phyloP scores from a whole-genome alignment of 2,888 invertebrate species.

The Drymonia ruficornis region DNA sequence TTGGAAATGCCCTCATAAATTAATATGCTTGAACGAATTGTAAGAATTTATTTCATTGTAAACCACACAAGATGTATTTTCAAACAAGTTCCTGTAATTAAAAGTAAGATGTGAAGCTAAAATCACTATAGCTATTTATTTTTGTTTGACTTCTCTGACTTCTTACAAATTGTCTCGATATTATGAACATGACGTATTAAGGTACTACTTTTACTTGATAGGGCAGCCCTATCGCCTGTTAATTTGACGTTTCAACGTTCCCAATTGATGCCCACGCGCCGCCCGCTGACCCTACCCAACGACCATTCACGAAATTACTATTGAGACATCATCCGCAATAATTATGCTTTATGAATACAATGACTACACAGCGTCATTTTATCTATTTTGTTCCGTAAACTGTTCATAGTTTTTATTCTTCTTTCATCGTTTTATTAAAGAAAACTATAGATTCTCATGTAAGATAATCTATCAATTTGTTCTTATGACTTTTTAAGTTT shows the following conservation, averaged over 20 bases:
- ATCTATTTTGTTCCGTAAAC: conserved; percentile 14
- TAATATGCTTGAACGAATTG: not conserved
- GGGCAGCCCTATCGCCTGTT: conserved; percentile 59
- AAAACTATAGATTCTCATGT: not conserved
- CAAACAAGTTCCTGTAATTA: too few species aligned
- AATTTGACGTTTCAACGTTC: conserved; percentile 73
- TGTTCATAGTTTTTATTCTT: not conserved
- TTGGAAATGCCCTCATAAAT: not conserved
- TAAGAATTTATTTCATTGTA: not conserved
- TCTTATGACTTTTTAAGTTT: not conserved
- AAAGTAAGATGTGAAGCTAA: too few species aligned
- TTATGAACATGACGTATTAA: too few species aligned
- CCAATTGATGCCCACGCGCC: conserved; percentile 79
- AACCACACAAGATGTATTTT: too few species aligned
- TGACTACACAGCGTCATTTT: conserved; percentile 20
- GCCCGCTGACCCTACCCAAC: conserved; percentile 63
- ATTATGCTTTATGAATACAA: conserved; percentile 51
- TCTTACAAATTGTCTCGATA: too few species aligned
- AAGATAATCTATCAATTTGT: not conserved
- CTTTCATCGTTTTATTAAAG: not conserved
- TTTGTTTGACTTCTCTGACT: too few species aligned
- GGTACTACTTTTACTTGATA: conserved; percentile 5
- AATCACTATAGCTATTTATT: too few species aligned
- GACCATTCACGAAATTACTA: conserved; percentile 71
- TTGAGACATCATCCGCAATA: conserved; percentile 74